phyloP scores from a whole-genome alignment of 2,113 vertebrate genomes.

The Cyphomyrus plagiostoma region DNA sequence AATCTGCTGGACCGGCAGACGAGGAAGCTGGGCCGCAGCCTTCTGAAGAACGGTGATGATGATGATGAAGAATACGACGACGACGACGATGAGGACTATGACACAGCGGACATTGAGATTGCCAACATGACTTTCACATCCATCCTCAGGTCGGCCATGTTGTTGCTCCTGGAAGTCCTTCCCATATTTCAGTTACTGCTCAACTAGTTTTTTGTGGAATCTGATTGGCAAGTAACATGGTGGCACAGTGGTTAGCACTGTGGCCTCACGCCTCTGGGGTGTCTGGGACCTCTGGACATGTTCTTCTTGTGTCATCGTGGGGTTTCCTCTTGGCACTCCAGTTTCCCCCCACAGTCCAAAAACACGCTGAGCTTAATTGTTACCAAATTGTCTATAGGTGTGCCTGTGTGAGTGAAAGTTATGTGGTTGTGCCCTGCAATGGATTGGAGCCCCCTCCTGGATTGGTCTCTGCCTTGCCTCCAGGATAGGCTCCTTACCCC shows the following conservation, averaged over 20 bases:
- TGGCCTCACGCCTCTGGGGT: background rate
- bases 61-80: constrained; percentile 67
- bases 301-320: background rate
- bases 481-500: background rate
- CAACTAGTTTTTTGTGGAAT: background rate
- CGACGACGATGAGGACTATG: constrained; percentile 67
- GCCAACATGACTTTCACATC: constrained; percentile 67
- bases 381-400: background rate
- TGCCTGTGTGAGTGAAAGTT: background rate
- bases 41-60: constrained; percentile 59
- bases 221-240: background rate
- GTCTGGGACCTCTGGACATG: background rate
- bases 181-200: background rate
- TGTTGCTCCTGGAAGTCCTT: background rate
- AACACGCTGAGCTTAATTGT: background rate
- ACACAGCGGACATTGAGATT: constrained; percentile 68
- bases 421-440: background rate
- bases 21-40: constrained; percentile 61
- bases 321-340: background rate
- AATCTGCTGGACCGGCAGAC: constrained; percentile 61
- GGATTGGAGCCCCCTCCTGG: background rate
- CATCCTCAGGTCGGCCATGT: constrained; percentile 45
- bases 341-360: background rate
- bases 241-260: background rate
- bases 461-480: background rate